Evolutionary conservation across 2,888 invertebrate genomes (phyloP), one percentile per base, ranked within the genome.

Genomic region (Trissolcus brochymenae): DNA sequence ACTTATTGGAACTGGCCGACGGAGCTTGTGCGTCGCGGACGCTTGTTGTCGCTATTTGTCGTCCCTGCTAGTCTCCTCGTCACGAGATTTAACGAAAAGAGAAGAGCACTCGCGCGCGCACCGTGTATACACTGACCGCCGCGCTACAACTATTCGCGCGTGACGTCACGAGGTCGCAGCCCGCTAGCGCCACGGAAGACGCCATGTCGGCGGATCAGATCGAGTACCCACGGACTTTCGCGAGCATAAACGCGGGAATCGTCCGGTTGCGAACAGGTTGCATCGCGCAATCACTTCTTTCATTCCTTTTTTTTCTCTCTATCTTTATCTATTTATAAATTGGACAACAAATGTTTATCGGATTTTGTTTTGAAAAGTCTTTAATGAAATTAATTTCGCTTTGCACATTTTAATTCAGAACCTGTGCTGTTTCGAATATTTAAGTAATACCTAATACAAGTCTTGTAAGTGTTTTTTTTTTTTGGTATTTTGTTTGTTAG

Each of bases 141-240:
- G 64, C 64, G 54, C 25, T 35, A 43, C 65, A 40, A 65, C 55
- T 66, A 46, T 50, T 66, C 66, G 66, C 66, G 57, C 57, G 66
- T 67, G 66, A 67, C 66, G 66, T 67, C 66, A 67, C 66, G 57
- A 29, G 65, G 19, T 49, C 56, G 40, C 19, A 49, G 46, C 25
- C 55, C 11, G 60, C 60, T 59, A 59, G 14, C 64, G 64, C 53
- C 62, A 40, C 53, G 53, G 40, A 17, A 11, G 43, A 54, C 65
- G 65, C 65, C 65, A 65, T 55, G 16, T 29, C 55, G 65, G 16
- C 49, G 53, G 21, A 17, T 16, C 16, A 19, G 6, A 16, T 21
- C 25, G 19, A 35, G 46, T 14, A 46, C 6, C 21, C 3, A 57
- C 35, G n/a, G 25, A 29, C 1, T 11, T 35, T 9, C 40, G 17